A percentile compares a stretch with the other conserved stretches of the same genome.
These are phyloP conservation scores for Zingel zingel DNA, from an alignment of 2,113 vertebrate genomes.

Conservation along the genomic window DNA sequence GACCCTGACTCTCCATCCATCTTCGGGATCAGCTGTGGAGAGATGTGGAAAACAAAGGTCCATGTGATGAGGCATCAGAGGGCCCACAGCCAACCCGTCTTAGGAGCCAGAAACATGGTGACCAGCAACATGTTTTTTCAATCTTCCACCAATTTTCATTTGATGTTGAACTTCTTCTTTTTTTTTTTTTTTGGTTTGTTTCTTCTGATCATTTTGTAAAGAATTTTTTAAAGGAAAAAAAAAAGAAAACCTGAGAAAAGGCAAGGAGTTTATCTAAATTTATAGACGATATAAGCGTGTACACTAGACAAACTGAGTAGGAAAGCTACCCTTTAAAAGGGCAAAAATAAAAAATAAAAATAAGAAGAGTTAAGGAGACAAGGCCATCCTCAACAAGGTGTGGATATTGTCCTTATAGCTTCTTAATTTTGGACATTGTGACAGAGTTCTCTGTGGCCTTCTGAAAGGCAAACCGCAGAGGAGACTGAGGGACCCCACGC, in stretches of 20 bases:
- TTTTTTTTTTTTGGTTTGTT: slow-evolving; percentile 66
- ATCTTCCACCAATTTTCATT: slow-evolving; percentile 70
- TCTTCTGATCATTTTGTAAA: slow-evolving; percentile 84
- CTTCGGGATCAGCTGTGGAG: slow-evolving; percentile 51
- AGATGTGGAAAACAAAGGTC: slow-evolving; percentile 34
- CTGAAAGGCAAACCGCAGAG: slow-evolving; percentile 42
- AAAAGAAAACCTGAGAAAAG: slow-evolving; percentile 74
- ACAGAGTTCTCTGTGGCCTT: slow-evolving; percentile 51
- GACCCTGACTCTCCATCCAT: slow-evolving; percentile 55
- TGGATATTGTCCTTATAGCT: slow-evolving; percentile 52
- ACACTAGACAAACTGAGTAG: slow-evolving; percentile 75
- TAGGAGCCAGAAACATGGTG: slow-evolving; percentile 56
- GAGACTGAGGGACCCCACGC: slow-evolving; percentile 41
- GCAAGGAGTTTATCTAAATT: slow-evolving; percentile 82
- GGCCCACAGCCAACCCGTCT: slow-evolving; percentile 37
- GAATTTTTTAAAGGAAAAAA: slow-evolving; percentile 78
- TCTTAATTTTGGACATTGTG: slow-evolving; percentile 60
- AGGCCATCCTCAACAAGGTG: slow-evolving; percentile 27
- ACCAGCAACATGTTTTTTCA: slow-evolving; percentile 67
- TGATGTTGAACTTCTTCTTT: slow-evolving; percentile 55
- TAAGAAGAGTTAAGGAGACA: slow-evolving; percentile 43
- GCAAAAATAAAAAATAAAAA: slow-evolving; percentile 57
- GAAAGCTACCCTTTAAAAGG: slow-evolving; percentile 89
- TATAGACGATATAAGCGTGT: slow-evolving; percentile 82
- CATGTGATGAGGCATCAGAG: slow-evolving; percentile 34